Base-by-base conservation (phyloP, 2,888 invertebrate species). In the Andrena haemorrhoa region DNA sequence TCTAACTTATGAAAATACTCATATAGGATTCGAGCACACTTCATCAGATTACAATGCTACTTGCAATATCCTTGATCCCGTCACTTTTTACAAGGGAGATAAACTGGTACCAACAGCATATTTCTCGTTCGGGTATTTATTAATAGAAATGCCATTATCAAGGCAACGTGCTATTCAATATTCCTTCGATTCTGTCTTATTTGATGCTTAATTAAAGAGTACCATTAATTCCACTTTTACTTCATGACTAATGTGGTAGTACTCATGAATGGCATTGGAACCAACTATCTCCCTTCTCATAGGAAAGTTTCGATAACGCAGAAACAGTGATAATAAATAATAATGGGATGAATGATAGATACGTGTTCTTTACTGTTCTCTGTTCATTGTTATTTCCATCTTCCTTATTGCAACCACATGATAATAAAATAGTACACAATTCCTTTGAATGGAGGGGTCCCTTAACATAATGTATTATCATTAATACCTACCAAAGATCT, bases 111-210 rank as follows among this genome's bases (percentile, higher is more conserved):
- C 31, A 35, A 4, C 69, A 56, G 35, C 56, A 26, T 31, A 33
- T 35, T 69, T 41, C 35, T 53, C 69, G 56, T 69, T 69, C 58
- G 56, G 69, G 35, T 58, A 23, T 69, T 69, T 69, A 69, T 69
- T 69, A 69, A 69, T 69, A 58, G 56, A 35, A 35, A 6, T 35
- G 23, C 56, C 56, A 56, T 23, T 69, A 69, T 69, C 69, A 56
- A 56, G 69, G 35, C 70, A 49, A 60, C 41, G 31, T 31, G 26
- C 20, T 23, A 26, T 47, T 41, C 29, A 29, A 70, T 41, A 29
- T 47, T 60, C 29, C 47, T n/a, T 20, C 49, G 26, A 33, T 41
- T 58, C 69, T 69, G 69, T 35, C 26, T 58, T 64, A 6, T 41
- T 64, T 41, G 7, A 65, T 35, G 63, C 6, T 58, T 31, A 31